These are phyloP conservation scores for Steinernema hermaphroditum DNA, from an alignment of 2,888 invertebrate species.

Conservation along the genomic window DNA sequence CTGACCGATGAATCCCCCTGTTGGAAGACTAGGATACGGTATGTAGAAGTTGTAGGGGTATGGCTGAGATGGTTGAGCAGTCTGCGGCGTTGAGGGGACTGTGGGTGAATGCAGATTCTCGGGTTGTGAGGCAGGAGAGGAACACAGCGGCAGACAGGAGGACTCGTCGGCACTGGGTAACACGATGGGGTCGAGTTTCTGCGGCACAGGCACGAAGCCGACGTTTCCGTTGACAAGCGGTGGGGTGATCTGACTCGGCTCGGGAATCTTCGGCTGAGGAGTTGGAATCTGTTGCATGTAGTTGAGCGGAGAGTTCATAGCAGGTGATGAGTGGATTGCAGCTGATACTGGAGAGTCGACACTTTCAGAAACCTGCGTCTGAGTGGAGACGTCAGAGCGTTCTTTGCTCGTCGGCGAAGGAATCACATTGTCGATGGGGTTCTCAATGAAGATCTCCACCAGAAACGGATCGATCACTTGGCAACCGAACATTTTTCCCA, in stretches of 20 bases:
- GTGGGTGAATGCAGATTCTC: constrained; percentile 15
- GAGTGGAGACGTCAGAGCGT: constrained; percentile 38
- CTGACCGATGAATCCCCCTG: not conserved
- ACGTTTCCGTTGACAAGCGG: not conserved
- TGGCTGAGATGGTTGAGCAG: not conserved
- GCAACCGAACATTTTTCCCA: constrained; percentile 63
- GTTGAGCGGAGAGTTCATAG: constrained; percentile 18
- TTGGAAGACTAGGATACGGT: constrained; percentile 14
- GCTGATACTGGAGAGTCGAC: not conserved
- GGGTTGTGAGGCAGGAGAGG: not conserved
- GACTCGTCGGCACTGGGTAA: not conserved
- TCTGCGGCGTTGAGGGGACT: constrained; percentile 1
- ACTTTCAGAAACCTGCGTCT: constrained; percentile 24
- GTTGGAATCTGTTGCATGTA: constrained; percentile 19
- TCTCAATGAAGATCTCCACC: constrained; percentile 55
- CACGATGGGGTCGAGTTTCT: not conserved
- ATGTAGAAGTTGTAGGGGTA: constrained; percentile 23
- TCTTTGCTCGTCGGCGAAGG: constrained; percentile 34
- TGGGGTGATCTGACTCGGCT: not conserved
- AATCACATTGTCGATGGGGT: constrained; percentile 32
- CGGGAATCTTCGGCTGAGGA: not conserved
- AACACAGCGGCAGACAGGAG: not conserved
- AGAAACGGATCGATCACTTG: constrained; percentile 56
- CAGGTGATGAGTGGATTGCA: not conserved
- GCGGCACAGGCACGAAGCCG: constrained; percentile 17